Base-by-base conservation (phyloP, 2,797 vertebrate species). In the Carduelis carduelis region DNA sequence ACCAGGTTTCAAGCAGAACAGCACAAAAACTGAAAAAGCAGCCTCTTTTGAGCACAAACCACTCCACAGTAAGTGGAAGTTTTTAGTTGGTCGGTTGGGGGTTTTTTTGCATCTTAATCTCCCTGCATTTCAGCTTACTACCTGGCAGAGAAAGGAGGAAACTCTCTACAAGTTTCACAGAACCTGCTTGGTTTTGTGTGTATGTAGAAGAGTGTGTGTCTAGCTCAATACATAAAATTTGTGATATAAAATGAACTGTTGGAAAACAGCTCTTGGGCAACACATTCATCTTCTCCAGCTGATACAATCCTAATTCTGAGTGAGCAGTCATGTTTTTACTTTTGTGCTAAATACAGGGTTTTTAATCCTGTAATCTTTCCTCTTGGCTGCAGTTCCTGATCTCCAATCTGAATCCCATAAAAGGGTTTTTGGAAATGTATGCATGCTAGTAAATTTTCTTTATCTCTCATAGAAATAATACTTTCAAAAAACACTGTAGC, bases 331-430 rank as follows among this genome's bases (percentile, higher is more conserved):
- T 34, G 17, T 77, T 92, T 77, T 87, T n/a, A 53, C 44, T 89
- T 92, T n/a, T 83, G 37, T 1, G 2, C 53, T 69, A 61, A 68
- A 20, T 37, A 39, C 26, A 24, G 30, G 27, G 60, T 1, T 91
- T 93, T 91, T 85, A 94, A 88, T 92, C 53, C 57, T 60, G 17
- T 85, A 95, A 87, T 87, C 60, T 60, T 80, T 92, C 75, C 64
- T 91, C 53, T 89, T 95, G 89, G 93, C 91, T 89, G 69, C 44
- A 63, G 39, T 18, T 87, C 15, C 79, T 78, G 72, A 75, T 88
- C 53, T 88, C 35, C 26, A 75, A 24, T 87, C n/a, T 87, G 94
- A 91, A 64, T 83, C 57, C 43, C 76, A 27, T 88, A 71, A 94
- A 96, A 88, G 59, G 34, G 1, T 30, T 75, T 93, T 81, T 86